phyloP scores from a whole-genome alignment of 2,888 invertebrate genomes.

The Torymus texanus region DNA sequence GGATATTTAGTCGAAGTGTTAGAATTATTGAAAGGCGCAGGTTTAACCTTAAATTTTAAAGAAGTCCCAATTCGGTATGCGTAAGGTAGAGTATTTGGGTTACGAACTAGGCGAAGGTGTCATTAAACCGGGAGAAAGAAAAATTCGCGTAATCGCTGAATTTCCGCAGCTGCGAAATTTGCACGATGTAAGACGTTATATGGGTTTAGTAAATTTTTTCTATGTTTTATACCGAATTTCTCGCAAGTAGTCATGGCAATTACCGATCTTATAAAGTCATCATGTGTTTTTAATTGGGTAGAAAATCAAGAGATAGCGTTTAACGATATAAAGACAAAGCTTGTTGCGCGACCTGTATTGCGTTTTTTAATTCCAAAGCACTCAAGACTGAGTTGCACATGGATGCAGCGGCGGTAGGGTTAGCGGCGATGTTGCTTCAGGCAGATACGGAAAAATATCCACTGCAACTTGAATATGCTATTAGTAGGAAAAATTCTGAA shows the following conservation, averaged over 20 bases:
- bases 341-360: conserved; percentile 14
- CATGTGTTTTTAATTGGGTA: background rate
- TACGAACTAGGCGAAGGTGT: conserved; percentile 29
- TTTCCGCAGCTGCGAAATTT: conserved; percentile 30
- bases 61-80: conserved; percentile 40
- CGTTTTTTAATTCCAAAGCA: conserved; percentile 28
- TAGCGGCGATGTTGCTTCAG: conserved; percentile 57
- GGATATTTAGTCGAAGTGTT: background rate
- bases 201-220: conserved; percentile 44
- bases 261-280: background rate
- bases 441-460: conserved; percentile 7
- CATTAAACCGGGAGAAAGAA: conserved; percentile 38
- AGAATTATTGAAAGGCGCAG: conserved; percentile 49
- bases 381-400: conserved; percentile 53
- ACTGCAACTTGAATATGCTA: conserved; percentile 42
- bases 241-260: background rate
- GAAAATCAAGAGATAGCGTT: conserved; percentile 13
- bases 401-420: conserved; percentile 51
- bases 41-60: conserved; percentile 45
- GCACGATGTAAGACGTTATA: conserved; percentile 21
- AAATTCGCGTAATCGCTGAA: conserved; percentile 26
- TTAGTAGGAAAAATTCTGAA: conserved; percentile 48
- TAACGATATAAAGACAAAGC: conserved; percentile 7
- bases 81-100: conserved; percentile 40
- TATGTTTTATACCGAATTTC: conserved; percentile 7